Conservation (phyloP, 2,888 invertebrate species). For the Sphaerophoria rueppellii region DNA sequence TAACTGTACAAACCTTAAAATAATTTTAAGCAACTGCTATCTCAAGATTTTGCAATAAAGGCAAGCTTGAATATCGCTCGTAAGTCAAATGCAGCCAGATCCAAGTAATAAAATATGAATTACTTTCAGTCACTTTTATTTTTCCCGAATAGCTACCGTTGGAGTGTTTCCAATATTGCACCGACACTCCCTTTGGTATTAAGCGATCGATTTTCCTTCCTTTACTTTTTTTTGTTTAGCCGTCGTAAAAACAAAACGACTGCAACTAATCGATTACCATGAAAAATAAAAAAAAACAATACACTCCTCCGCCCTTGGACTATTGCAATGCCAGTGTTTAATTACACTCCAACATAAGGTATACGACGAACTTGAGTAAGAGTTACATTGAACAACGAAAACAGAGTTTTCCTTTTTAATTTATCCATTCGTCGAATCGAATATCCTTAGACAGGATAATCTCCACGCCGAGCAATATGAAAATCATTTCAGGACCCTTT, state of each 20-base stretch:
- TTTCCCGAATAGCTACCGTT: too few species aligned
- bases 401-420: slow-evolving; percentile 49
- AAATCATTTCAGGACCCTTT: slow-evolving; percentile 3
- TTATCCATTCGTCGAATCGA: slow-evolving; percentile 9
- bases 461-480: slow-evolving; percentile 24
- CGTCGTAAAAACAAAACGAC: slow-evolving; percentile 1
- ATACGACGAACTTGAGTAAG: not conserved
- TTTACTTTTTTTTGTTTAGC: too few species aligned
- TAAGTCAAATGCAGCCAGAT: too few species aligned
- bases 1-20: too few species aligned
- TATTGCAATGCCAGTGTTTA: slow-evolving; percentile 36
- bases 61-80: too few species aligned
- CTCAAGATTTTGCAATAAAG: too few species aligned
- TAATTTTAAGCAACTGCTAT: too few species aligned
- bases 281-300: slow-evolving; percentile 9
- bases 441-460: slow-evolving; percentile 58
- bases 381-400: slow-evolving; percentile 23
- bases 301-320: slow-evolving; percentile 9
- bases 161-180: too few species aligned
- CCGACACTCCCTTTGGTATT: too few species aligned
- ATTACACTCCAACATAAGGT: slow-evolving; percentile 33
- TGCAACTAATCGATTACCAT: slow-evolving; percentile 46
- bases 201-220: not conserved
- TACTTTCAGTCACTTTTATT: too few species aligned
- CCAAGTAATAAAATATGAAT: too few species aligned